Conservation (phyloP, 2,797 vertebrate species). For the Iguana delicatissima region DNA sequence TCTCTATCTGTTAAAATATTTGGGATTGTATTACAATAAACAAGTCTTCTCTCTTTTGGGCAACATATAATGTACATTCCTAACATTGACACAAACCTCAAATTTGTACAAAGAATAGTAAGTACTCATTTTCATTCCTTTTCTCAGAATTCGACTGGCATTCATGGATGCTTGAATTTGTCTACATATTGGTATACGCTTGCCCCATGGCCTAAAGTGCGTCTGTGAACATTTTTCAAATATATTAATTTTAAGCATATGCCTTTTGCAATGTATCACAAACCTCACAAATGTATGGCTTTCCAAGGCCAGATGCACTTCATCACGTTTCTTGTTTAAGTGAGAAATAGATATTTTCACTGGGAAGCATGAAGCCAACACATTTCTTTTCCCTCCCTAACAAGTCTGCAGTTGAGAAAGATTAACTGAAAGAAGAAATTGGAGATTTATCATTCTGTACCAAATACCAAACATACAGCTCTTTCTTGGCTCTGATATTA, state of each 20-base stretch:
- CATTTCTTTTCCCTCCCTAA: background rate
- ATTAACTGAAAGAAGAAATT: background rate
- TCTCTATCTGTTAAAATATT: background rate
- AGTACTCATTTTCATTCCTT: too few relatives aligned
- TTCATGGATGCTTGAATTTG: too few relatives aligned
- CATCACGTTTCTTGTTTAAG: background rate
- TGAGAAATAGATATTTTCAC: background rate
- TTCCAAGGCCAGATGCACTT: background rate
- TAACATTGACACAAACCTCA: background rate
- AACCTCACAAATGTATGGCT: background rate
- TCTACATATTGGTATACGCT: too few relatives aligned
- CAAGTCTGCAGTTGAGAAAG: background rate
- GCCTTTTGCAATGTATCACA: background rate
- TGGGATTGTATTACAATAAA: background rate
- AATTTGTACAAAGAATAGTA: background rate
- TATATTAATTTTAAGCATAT: background rate
- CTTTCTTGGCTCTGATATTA: background rate
- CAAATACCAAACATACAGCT: background rate
- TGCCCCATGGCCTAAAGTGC: too few relatives aligned
- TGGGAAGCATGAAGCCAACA: background rate
- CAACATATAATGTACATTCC: background rate
- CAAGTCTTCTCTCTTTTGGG: background rate
- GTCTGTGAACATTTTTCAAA: too few relatives aligned
- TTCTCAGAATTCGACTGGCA: too few relatives aligned
- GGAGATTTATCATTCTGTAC: background rate